Evolutionary conservation across 2,888 invertebrate genomes (phyloP).

Genomic region (Ptychoptera albimana): DNA sequence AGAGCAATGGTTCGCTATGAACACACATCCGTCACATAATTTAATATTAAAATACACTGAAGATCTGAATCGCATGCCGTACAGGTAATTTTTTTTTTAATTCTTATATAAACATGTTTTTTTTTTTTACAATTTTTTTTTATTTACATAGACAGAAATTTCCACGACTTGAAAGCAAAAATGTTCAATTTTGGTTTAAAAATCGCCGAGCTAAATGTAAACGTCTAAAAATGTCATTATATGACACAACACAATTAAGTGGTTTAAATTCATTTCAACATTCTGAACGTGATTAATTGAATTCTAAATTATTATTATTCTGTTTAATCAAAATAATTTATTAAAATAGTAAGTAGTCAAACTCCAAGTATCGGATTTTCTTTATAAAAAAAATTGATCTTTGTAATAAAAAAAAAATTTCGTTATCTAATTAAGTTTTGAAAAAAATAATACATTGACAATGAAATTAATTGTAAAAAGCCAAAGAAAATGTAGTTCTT

Average conservation of each 20-base stretch:
- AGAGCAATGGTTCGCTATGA: conserved; percentile 92
- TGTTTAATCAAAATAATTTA: too few relatives aligned
- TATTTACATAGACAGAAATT: conserved; percentile 69
- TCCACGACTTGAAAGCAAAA: conserved; percentile 95
- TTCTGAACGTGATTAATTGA: conserved; percentile 25
- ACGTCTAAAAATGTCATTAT: conserved; percentile 79
- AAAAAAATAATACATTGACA: too few relatives aligned
- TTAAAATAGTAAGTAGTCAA: too few relatives aligned
- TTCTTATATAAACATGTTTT: background rate
- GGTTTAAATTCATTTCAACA: conserved; percentile 27
- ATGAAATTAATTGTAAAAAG: too few relatives aligned
- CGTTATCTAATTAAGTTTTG: too few relatives aligned
- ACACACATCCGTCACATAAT: conserved; percentile 97
- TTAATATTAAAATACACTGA: conserved; percentile 96
- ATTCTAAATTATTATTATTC: background rate
- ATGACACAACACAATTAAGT: conserved; percentile 37
- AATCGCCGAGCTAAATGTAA: conserved; percentile 98
- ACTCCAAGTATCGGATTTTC: too few relatives aligned
- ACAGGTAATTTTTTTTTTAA: conserved; percentile 31
- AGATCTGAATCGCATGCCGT: conserved; percentile 91
- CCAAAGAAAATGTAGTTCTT: too few relatives aligned
- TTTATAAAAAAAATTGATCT: too few relatives aligned
- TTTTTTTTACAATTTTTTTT: background rate
- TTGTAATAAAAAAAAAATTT: too few relatives aligned
- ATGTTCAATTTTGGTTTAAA: conserved; percentile 99